phyloP scores from a whole-genome alignment of 1,140 invertebrate species.

The Hylaeus anthracinus region DNA sequence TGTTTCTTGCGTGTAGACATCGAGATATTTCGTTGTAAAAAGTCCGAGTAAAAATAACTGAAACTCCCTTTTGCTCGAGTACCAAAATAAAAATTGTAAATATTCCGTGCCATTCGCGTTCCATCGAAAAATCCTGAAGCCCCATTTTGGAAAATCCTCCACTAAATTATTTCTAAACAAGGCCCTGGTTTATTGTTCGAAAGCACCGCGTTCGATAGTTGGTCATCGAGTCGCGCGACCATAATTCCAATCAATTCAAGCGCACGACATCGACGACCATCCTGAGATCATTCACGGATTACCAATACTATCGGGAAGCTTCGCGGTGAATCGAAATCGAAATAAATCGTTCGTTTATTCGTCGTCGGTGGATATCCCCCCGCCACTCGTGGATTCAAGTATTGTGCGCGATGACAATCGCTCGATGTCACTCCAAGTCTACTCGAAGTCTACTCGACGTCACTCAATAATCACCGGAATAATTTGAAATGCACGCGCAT shows the following conservation, averaged over 20 bases:
- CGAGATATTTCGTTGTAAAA: too few relatives aligned
- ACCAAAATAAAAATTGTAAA: too few relatives aligned
- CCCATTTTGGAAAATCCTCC: too few relatives aligned
- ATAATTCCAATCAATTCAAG: slow-evolving; percentile 46
- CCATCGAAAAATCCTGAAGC: too few relatives aligned
- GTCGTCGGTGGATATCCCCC: slow-evolving; percentile 27
- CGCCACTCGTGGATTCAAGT: slow-evolving; percentile 34
- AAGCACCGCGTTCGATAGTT: not conserved
- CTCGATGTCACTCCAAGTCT: slow-evolving; percentile 38
- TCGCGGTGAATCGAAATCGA: slow-evolving; percentile 45
- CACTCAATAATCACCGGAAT: slow-evolving; percentile 33
- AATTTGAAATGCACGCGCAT: slow-evolving; percentile 13
- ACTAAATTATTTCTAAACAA: too few relatives aligned
- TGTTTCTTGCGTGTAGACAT: not conserved
- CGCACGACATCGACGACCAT: slow-evolving; percentile 49
- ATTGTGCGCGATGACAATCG: slow-evolving; percentile 51
- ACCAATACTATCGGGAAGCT: not conserved
- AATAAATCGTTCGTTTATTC: slow-evolving; percentile 54
- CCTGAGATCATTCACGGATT: slow-evolving; percentile 44
- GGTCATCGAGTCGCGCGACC: slow-evolving; percentile 18
- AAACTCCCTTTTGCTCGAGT: too few relatives aligned
- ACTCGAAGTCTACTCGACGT: slow-evolving; percentile 47
- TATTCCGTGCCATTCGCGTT: too few relatives aligned
- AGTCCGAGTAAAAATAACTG: too few relatives aligned
- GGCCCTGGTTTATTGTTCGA: not conserved